phyloP scores from a whole-genome alignment of 2,888 invertebrate species.

The Nycteola revayana region DNA sequence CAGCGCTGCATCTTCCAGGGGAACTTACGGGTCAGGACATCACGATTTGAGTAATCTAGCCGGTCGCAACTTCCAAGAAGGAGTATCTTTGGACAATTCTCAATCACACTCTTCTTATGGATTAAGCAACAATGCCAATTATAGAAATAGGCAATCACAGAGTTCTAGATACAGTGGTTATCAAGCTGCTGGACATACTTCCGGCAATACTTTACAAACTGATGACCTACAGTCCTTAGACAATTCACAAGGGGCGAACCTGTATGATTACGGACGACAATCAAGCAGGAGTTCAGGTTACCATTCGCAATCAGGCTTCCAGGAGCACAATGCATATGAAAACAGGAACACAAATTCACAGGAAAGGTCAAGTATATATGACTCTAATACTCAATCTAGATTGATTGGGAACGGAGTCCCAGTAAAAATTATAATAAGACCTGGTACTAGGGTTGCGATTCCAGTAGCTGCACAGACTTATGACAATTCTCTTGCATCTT shows the following conservation, averaged over 20 bases:
- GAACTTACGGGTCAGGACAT: constrained; percentile 62
- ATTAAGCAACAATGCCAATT: constrained; percentile 25
- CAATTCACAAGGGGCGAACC: constrained; percentile 33
- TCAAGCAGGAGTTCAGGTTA: constrained; percentile 38
- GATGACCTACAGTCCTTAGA: constrained; percentile 42
- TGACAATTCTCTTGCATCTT: constrained; percentile 36
- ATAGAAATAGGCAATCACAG: constrained; percentile 39
- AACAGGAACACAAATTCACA: constrained; percentile 37
- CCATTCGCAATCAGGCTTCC: constrained; percentile 45
- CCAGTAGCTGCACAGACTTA: constrained; percentile 56
- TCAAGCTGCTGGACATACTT: constrained; percentile 26
- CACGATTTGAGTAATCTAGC: constrained; percentile 61
- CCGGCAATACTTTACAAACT: constrained; percentile 30
- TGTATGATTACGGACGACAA: constrained; percentile 40
- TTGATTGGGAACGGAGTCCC: constrained; percentile 49
- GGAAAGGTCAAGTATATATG: constrained; percentile 31
- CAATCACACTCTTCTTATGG: constrained; percentile 37
- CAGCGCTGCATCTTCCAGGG: constrained; percentile 68
- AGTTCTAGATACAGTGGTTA: constrained; percentile 41
- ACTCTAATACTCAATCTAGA: constrained; percentile 39
- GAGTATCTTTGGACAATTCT: constrained; percentile 36
- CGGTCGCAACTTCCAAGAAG: constrained; percentile 69
- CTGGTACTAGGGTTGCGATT: constrained; percentile 55
- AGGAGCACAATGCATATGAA: constrained; percentile 35
- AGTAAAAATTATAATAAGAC: constrained; percentile 55